These are phyloP conservation scores for Amphiura filiformis DNA, from an alignment of 35 echinoderm and acorn worm species.

Conservation along the genomic window DNA sequence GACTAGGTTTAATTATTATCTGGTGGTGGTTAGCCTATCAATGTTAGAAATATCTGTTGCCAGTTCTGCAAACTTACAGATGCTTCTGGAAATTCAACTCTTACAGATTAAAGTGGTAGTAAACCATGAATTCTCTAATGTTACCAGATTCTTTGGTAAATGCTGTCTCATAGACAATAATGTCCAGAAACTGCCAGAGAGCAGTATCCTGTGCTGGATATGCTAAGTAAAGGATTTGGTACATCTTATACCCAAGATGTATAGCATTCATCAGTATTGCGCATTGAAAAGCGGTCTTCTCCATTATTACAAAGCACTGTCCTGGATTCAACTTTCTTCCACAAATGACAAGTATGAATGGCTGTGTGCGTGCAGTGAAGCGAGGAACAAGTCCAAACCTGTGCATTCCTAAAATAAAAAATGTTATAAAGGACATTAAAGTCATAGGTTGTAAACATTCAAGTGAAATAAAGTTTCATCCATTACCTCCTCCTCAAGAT, in stretches of 20 bases:
- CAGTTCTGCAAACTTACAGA: too few relatives aligned
- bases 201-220: not conserved
- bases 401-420: not conserved
- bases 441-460: too few relatives aligned
- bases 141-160: not conserved
- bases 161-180: not conserved
- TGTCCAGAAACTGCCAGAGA: not conserved
- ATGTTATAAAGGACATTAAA: not conserved
- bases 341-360: not conserved
- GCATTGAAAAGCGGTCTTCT: not conserved
- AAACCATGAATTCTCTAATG: not conserved
- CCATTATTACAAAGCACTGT: not conserved
- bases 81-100: too few relatives aligned
- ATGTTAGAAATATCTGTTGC: too few relatives aligned
- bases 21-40: too few relatives aligned
- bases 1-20: too few relatives aligned
- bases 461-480: too few relatives aligned
- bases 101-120: not conserved
- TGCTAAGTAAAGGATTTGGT: not conserved
- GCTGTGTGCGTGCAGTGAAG: not conserved
- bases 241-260: not conserved
- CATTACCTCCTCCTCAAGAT: constrained; percentile 22
- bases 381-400: not conserved
- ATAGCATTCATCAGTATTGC: not conserved
- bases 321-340: not conserved